Conservation (phyloP, 2,113 vertebrate species). For the Lophius piscatorius region DNA sequence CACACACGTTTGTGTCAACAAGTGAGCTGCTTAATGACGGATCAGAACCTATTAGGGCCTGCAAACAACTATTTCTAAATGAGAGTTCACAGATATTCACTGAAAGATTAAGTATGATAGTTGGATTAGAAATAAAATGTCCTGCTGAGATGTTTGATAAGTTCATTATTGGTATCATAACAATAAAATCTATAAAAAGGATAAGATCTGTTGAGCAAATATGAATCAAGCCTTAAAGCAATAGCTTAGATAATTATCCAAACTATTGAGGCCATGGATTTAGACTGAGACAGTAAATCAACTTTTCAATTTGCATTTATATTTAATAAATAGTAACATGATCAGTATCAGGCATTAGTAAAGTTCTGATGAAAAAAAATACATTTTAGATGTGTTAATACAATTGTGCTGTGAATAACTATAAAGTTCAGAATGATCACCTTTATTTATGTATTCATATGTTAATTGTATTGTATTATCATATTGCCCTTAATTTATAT, state of each 20-base stretch:
- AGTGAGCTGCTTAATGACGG: neutral
- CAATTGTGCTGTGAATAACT: too few relatives aligned
- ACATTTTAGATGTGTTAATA: neutral
- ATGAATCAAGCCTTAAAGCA: conserved; percentile 1
- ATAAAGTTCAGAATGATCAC: too few relatives aligned
- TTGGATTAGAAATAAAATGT: neutral
- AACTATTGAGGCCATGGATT: neutral
- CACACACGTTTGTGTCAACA: conserved; percentile 13
- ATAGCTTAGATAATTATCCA: conserved; percentile 1
- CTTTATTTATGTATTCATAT: too few relatives aligned
- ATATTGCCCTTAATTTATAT: too few relatives aligned
- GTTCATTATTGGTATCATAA: neutral
- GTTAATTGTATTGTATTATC: too few relatives aligned
- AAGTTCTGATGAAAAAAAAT: neutral
- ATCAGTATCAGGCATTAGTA: neutral
- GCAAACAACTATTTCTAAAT: neutral
- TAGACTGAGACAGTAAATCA: conserved; percentile 3
- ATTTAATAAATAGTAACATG: neutral
- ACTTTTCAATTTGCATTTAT: neutral
- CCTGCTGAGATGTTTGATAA: neutral
- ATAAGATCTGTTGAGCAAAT: neutral
- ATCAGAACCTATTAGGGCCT: neutral
- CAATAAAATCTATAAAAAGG: neutral
- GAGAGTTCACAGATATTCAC: too few relatives aligned
- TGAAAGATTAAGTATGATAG: neutral